Base-by-base conservation (phyloP, 2,888 invertebrate species). In the Linyphia triangularis region DNA sequence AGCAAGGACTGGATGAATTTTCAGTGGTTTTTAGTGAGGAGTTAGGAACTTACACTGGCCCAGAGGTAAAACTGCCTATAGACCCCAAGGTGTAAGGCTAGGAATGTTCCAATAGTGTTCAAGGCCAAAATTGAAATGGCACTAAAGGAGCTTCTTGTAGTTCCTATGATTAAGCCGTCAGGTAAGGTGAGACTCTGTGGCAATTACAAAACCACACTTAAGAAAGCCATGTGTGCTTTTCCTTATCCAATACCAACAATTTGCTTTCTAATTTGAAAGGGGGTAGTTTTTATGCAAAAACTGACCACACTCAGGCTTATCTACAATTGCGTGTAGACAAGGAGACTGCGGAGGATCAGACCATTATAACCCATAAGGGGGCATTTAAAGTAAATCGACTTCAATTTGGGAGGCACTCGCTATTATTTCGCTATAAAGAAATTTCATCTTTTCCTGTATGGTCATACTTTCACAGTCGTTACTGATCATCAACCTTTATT, bases 391-490 rank as follows among this genome's bases (percentile, higher is more conserved):
- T 82, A 19, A 79, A 78, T 13, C 37, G 90, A n/a, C 69, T 90
- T 13, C 85, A 79, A n/a, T 90, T 88, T 79, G 90, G 90, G 10
- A 83, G 72, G 63, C 82, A 10, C 57, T 91, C 19, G 82, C 89
- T 7, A 75, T 91, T 19, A 82, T 90, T 7, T 89, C 89, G 26
- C 86, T 43, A n/a, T 88, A 90, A 90, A 90, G 28, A 91, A 90
- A 77, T 90, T 91, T 67, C 90, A 91, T 65, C 89, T 90, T 69
- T 91, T 90, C 79, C 59, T 91, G n/a, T 91, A 78, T 85, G 90
- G 90, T 16, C 69, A 89, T 33, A 69, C 67, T 6, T 91, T 91
- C 72, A 61, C 51, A 6, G 57, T 91, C 30, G 13, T 88, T 13
- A 75, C 90, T 6, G 90, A 91, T 70, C 90, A 91, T 77, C 83